Conservation (phyloP, 1,140 invertebrate genomes). For the Frieseomelitta varia region DNA sequence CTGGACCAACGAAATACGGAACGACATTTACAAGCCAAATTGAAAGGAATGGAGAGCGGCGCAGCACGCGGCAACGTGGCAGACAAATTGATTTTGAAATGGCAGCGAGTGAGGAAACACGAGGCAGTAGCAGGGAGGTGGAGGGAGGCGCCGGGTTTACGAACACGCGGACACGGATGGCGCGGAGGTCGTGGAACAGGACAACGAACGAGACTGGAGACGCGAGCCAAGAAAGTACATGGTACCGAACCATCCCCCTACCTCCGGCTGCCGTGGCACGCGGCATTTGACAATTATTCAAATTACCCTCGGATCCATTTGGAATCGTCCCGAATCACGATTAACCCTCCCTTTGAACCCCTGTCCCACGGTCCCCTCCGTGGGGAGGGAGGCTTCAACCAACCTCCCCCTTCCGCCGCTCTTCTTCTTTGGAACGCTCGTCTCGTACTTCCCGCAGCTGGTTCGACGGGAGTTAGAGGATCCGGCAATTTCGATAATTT, state of each 20-base stretch:
- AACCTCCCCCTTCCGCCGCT: not conserved
- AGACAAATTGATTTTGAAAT: slow-evolving; percentile 81
- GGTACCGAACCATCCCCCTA: slow-evolving; percentile 24
- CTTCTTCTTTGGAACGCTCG: slow-evolving; percentile 1
- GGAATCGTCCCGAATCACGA: slow-evolving; percentile 45
- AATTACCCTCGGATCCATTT: slow-evolving; percentile 44
- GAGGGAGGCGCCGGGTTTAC: not conserved
- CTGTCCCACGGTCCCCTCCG: not conserved
- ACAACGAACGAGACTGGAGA: slow-evolving; percentile 26
- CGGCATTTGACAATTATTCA: slow-evolving; percentile 67
- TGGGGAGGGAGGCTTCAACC: no score
- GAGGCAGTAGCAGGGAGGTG: not conserved
- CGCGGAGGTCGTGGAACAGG: slow-evolving; percentile 11
- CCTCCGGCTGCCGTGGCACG: slow-evolving; percentile 41
- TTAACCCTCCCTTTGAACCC: not conserved
- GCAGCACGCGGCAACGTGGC: slow-evolving; percentile 64
- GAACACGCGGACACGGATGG: not conserved
- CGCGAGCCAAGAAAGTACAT: slow-evolving; percentile 32
- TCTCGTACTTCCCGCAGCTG: not conserved
- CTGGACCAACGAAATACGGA: slow-evolving; percentile 70
- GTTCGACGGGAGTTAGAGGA: not conserved
- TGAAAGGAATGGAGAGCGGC: slow-evolving; percentile 74
- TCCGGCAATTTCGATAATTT: slow-evolving; percentile 16
- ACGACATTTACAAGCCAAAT: slow-evolving; percentile 80
- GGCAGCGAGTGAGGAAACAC: slow-evolving; percentile 60